phyloP scores from a whole-genome alignment of 1,140 invertebrate species.

The Aporrectodea caliginosa region DNA sequence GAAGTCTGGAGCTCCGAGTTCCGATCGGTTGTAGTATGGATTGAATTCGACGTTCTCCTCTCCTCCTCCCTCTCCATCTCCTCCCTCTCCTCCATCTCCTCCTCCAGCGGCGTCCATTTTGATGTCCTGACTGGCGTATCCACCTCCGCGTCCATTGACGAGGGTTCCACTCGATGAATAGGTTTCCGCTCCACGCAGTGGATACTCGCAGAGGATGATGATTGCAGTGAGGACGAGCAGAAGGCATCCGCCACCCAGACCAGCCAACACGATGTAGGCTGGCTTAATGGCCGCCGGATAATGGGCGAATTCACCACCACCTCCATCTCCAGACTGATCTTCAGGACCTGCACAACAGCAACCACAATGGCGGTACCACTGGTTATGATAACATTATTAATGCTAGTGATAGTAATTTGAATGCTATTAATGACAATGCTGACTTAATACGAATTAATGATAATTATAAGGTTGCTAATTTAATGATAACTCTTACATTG shows the following conservation, averaged over 20 bases:
- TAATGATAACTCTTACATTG: no score
- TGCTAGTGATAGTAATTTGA: background rate
- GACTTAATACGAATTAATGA: no score
- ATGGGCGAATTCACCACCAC: background rate
- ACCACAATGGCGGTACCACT: background rate
- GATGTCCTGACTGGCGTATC: background rate
- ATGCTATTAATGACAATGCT: no score
- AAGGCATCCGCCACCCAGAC: constrained; percentile 9
- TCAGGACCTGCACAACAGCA: background rate
- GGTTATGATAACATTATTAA: background rate
- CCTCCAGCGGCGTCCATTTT: background rate
- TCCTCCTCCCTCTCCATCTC: background rate
- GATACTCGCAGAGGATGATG: constrained; percentile 6
- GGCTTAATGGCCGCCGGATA: constrained; percentile 13
- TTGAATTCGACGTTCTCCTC: background rate
- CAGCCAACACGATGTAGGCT: constrained; percentile 14
- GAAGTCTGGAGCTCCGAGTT: background rate
- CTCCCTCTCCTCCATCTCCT: background rate
- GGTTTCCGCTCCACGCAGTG: no score
- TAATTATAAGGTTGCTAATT: no score
- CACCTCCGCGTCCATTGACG: background rate
- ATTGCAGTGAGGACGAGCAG: constrained; percentile 4
- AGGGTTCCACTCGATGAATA: no score
- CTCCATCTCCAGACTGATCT: no score
- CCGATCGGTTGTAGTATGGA: background rate